Conservation (phyloP, 2,797 vertebrate genomes). For the Podarcis lilfordi region DNA sequence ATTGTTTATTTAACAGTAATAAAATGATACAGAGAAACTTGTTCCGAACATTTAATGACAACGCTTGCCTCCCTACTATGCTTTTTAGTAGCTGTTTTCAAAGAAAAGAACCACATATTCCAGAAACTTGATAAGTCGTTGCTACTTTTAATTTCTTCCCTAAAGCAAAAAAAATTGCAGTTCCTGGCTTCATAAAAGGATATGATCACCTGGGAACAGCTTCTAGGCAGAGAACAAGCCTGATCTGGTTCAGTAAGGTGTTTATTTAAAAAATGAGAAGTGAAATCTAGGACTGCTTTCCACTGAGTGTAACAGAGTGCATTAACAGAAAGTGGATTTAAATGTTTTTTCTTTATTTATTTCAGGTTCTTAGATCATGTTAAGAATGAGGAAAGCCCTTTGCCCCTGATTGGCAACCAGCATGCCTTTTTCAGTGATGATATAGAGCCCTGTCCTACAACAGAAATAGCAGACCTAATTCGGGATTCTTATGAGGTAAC, state of each 20-base stretch:
- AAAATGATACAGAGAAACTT: neutral
- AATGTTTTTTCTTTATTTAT: constrained; percentile 26
- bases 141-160: constrained; percentile 49
- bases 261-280: neutral
- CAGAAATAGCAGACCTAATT: constrained; percentile 89
- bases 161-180: constrained; percentile 34
- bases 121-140: constrained; percentile 17
- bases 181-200: constrained; percentile 48
- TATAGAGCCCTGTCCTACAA: constrained; percentile 73
- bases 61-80: constrained; percentile 17
- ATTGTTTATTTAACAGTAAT: neutral
- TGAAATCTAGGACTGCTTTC: neutral
- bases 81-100: neutral
- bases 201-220: constrained; percentile 46
- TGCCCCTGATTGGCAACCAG: constrained; percentile 76
- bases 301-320: neutral
- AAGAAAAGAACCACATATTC: constrained; percentile 42
- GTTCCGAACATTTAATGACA: neutral
- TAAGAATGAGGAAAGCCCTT: constrained; percentile 82
- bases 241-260: neutral
- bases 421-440: constrained; percentile 74
- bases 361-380: constrained; percentile 93
- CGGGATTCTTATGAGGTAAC: constrained; percentile 90
- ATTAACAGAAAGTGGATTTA: neutral
- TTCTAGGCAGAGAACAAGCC: constrained; percentile 18